Evolutionary conservation across 1,140 invertebrate genomes (phyloP).

Genomic region (Drosophila bifasciata): DNA sequence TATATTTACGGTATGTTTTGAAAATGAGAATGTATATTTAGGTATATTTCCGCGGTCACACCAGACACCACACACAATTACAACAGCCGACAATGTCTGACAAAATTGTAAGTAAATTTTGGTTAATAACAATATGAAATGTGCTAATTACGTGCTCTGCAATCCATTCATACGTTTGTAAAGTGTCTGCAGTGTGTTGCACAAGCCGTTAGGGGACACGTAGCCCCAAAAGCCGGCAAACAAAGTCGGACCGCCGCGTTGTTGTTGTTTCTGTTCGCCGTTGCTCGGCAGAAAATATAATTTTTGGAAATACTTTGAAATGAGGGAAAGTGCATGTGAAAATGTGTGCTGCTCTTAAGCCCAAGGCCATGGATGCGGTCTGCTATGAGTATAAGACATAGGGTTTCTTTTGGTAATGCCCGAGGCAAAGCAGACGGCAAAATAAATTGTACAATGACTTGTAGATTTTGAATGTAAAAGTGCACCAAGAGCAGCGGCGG

Average conservation of each 20-base stretch:
- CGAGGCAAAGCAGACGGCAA: slow-evolving; percentile 17
- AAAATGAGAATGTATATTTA: no score
- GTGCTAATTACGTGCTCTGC: neutral
- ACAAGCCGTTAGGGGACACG: neutral
- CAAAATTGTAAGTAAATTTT: slow-evolving; percentile 73
- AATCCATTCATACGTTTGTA: neutral
- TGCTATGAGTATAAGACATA: neutral
- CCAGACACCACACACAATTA: slow-evolving; percentile 31
- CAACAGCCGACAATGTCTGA: slow-evolving; percentile 63
- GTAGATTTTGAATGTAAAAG: slow-evolving; percentile 63
- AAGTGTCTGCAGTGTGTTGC: neutral
- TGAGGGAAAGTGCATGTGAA: neutral
- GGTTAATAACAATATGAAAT: slow-evolving; percentile 31
- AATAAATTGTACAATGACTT: slow-evolving; percentile 71
- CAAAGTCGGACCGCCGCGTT: slow-evolving; percentile 3
- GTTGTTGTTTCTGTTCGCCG: slow-evolving; percentile 35
- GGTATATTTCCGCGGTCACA: no score
- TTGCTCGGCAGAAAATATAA: slow-evolving; percentile 15
- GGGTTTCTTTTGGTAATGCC: neutral
- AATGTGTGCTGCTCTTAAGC: neutral
- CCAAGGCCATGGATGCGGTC: neutral
- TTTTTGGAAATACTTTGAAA: slow-evolving; percentile 1
- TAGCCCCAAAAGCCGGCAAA: slow-evolving; percentile 46
- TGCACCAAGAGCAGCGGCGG: slow-evolving; percentile 8
- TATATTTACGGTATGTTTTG: no score